Evolutionary conservation across 2,113 vertebrate species (phyloP), one percentile per base, ranked within the genome.

Genomic region (Leuciscus idus): DNA sequence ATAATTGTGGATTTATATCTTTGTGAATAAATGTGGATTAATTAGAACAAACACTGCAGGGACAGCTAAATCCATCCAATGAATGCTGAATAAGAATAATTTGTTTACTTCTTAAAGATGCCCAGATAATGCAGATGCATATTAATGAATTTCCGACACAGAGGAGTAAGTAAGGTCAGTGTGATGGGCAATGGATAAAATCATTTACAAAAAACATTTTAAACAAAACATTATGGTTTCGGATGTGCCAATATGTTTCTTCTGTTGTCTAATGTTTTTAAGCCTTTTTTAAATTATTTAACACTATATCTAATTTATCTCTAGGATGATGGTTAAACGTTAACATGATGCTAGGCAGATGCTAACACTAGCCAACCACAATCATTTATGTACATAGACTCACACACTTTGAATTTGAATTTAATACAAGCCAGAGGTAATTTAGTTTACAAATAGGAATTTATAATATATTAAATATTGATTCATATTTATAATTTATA

Each of bases 91-190:
- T 50, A 78, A 59, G 9, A 28, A 30, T 76, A 9, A n/a, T 61
- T 13, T 3, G 52, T 33, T 2, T 59, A 36, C 55, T 46, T 62
- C 36, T 26, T 46, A 43, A 10, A 4, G 36, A 17, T 62, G 12
- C 11, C 15, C 33, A n/a, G 6, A 80, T 21, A 17, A 43, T 8
- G n/a, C 7, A 81, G 33, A 46, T 64, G 61, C 26, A 78, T 55
- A 17, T 64, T 17, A 50, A 78, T 76, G 28, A 28, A 52, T 52
- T 23, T 50, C 26, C 6, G 2, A 30, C 3, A 43, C 64, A 57
- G 50, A 70, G 12, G 17, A 48, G 13, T 59, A 85, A 80, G 30
- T 72, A 85, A 66, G 64, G 23, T 68, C 48, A 70, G 62, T 19
- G 66, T 12, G 12, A 70, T 59, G 36, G 21, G 10, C 30, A 70